Evolutionary conservation across 2,113 vertebrate genomes (phyloP).

Genomic region (Oryzias celebensis): DNA sequence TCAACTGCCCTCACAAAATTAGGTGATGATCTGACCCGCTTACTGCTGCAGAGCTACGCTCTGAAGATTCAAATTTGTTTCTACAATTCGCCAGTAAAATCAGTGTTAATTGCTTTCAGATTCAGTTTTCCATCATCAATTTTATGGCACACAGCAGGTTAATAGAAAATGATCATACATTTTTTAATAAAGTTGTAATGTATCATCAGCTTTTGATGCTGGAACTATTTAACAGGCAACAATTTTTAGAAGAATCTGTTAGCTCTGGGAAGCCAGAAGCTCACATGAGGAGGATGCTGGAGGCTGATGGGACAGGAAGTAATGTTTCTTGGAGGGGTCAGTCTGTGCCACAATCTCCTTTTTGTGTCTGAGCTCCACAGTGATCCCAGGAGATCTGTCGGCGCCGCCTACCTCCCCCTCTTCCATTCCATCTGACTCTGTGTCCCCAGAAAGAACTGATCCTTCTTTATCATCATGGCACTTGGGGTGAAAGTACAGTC

Average conservation of each 20-base stretch:
- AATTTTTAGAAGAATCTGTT: conserved; percentile 30
- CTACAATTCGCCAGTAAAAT: too few species aligned
- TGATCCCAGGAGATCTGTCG: conserved; percentile 52
- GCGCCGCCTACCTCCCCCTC: conserved; percentile 16
- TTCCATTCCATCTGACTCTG: conserved; percentile 45
- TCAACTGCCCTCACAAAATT: too few species aligned
- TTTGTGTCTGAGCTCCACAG: conserved; percentile 56
- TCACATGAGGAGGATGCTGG: conserved; percentile 51
- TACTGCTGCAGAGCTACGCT: too few species aligned
- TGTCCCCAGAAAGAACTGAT: conserved; percentile 47
- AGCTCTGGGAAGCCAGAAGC: conserved; percentile 52
- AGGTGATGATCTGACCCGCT: too few species aligned
- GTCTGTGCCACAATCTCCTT: conserved; percentile 62
- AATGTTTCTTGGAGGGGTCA: conserved; percentile 52
- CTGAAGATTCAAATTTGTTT: too few species aligned
- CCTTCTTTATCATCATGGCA: conserved; percentile 28
- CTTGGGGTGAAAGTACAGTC: not conserved
- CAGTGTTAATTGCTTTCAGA: too few species aligned
- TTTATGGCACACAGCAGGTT: too few species aligned
- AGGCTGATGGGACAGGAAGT: conserved; percentile 65
- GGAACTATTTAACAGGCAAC: conserved; percentile 23
- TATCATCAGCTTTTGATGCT: conserved; percentile 1
- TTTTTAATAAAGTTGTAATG: not conserved
- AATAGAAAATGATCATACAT: too few species aligned
- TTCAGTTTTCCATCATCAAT: too few species aligned